These are phyloP conservation scores for Eumerus sabulonum DNA, from an alignment of 2,888 invertebrate species.

Conservation along the genomic window DNA sequence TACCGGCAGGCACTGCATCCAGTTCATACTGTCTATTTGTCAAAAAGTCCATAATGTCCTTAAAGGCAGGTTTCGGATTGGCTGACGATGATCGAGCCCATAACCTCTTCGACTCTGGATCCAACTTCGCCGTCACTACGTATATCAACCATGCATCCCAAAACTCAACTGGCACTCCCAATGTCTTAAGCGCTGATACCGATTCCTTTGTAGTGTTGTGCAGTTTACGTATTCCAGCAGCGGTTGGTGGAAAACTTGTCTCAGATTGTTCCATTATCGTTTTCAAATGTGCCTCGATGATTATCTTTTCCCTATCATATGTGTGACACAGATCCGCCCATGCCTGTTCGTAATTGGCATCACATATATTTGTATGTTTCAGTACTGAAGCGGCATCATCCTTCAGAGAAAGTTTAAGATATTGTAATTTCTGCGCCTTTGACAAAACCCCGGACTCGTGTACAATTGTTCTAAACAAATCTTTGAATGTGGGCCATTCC, in stretches of 20 bases:
- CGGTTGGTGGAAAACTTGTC: too few species aligned
- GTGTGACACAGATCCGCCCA: conserved; percentile 1
- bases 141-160: background rate
- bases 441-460: too few species aligned
- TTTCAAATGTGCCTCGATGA: background rate
- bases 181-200: background rate
- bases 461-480: too few species aligned
- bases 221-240: background rate
- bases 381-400: too few species aligned
- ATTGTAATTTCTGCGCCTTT: too few species aligned
- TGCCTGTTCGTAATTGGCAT: too few species aligned
- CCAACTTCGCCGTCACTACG: background rate
- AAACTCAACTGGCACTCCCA: background rate
- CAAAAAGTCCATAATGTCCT: background rate
- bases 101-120: conserved; percentile 1
- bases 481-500: too few species aligned
- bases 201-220: conserved; percentile 4
- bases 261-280: background rate
- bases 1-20: background rate
- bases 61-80: conserved; percentile 5
- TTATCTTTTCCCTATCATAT: conserved; percentile 13
- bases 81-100: background rate
- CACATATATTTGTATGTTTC: too few species aligned
- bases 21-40: background rate
- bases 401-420: too few species aligned